These are phyloP conservation scores for Phodopus roborovskii DNA, from an alignment of 2,113 vertebrate genomes.

Conservation along the genomic window DNA sequence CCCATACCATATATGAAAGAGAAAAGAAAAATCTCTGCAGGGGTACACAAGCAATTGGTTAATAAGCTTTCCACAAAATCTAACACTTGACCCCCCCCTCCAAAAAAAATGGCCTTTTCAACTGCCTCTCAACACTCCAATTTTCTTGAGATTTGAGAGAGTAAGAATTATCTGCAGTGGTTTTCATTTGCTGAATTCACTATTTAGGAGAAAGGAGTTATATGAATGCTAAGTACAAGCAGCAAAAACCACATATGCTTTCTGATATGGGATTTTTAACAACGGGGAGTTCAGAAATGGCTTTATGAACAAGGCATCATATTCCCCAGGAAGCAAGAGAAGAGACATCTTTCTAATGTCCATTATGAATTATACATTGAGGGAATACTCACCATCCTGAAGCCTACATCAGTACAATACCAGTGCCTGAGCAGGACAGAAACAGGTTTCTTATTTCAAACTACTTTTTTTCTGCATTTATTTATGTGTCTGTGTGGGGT, in stretches of 20 bases:
- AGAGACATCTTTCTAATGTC: not conserved
- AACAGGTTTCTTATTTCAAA: not conserved
- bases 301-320: not conserved
- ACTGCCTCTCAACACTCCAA: not conserved
- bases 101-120: not conserved
- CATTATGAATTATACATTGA: not conserved
- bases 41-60: conserved; percentile 5
- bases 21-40: conserved; percentile 32
- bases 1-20: conserved; percentile 14
- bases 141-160: not conserved
- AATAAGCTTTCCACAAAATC: conserved; percentile 46
- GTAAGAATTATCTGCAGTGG: not conserved
- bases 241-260: not conserved
- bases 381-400: not conserved
- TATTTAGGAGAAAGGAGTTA: not conserved
- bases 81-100: not conserved
- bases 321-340: not conserved
- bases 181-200: not conserved
- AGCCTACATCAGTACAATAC: not conserved
- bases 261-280: not conserved
- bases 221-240: not conserved
- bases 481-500: not conserved
- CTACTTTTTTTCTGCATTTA: not conserved
- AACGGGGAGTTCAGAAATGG: not conserved
- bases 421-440: not conserved